Conservation (phyloP, 2,888 invertebrate genomes). For the Eledona agricola region DNA sequence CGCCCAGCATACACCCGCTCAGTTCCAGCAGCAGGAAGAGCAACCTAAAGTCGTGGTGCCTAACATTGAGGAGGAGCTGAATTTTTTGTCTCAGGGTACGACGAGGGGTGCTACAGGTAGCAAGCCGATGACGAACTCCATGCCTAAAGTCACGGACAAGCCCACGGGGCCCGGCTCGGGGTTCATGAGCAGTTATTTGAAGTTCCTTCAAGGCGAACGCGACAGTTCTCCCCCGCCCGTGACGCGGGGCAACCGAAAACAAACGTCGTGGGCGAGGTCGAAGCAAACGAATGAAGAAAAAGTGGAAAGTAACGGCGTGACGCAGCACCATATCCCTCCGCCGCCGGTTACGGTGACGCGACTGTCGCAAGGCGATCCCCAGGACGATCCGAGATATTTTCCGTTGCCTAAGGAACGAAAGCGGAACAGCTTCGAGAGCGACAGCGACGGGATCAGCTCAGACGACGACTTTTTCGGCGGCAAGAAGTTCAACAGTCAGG, state of each 20-base stretch:
- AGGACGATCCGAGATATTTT: conserved; percentile 77
- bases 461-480: conserved; percentile 63
- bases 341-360: conserved; percentile 59
- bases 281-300: conserved; percentile 53
- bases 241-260: conserved; percentile 72
- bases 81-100: conserved; percentile 73
- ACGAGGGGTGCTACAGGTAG: conserved; percentile 37
- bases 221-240: conserved; percentile 83
- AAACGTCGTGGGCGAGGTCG: conserved; percentile 71
- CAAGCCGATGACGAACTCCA: conserved; percentile 2
- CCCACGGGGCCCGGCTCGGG: conserved; percentile 71
- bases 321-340: conserved; percentile 55
- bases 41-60: conserved; percentile 87
- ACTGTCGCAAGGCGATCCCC: conserved; percentile 63
- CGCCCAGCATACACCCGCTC: conserved; percentile 64
- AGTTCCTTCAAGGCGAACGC: conserved; percentile 83
- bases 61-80: conserved; percentile 88
- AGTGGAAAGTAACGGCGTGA: conserved; percentile 60
- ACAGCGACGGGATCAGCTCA: conserved; percentile 72
- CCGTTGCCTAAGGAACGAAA: conserved; percentile 77
- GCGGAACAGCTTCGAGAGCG: conserved; percentile 72
- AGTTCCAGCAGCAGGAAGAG: conserved; percentile 63
- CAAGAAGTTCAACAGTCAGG: conserved; percentile 57
- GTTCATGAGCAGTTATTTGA: conserved; percentile 88
- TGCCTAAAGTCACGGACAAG: conserved; percentile 45